Base-by-base conservation (phyloP, 1,140 invertebrate species). In the Leptestheria dahalacensis region DNA sequence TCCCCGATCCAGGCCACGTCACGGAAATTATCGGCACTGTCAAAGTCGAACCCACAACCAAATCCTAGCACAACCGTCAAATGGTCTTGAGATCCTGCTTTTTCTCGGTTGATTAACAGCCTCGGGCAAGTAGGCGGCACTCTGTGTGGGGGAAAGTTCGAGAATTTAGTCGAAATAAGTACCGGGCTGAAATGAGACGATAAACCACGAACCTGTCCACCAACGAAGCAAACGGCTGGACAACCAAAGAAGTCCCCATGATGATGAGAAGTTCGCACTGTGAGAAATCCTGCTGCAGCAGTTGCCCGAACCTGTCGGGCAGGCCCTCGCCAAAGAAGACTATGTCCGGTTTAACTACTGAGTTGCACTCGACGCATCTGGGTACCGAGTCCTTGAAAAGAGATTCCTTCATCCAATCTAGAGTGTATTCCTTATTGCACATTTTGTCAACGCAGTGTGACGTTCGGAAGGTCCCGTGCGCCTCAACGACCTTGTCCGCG, bases 201-300 rank as follows among this genome's bases (percentile, higher is more conserved):
- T n/a, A n/a, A n/a, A n/a, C n/a, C n/a, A n/a, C n/a, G 74, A 71
- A 89, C 85, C 75, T 81, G 66, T 87, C 81, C 61, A 89, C 75
- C 4, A 96, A 75, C 15, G 88, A 89, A n/a, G 91, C 90, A 77
- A 98, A 97, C 1, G 94, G 94, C 63, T 95, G 88, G 0, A 98
- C 93, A 64, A 85, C 83, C 50, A 98, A 76, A 20, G 91, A 96
- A 1, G 94, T 96, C 9, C 94, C 94, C 81, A 97, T 86, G 3
- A 97, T 86, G 58, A 98, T 90, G 4, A 97, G 77, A 58, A 97
- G 74, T 74, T 97, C 93, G 72, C 91, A 95, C 59, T 85, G 73
- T 41, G 75, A 69, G 69, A 97, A 91, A 74, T 97, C 94, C 20
- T 75, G 71, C 2, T 81, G 72, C 52, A 78, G 75, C 15, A 69